Evolutionary conservation across 2,888 invertebrate genomes (phyloP).

Genomic region (Coecobrya sp.): DNA sequence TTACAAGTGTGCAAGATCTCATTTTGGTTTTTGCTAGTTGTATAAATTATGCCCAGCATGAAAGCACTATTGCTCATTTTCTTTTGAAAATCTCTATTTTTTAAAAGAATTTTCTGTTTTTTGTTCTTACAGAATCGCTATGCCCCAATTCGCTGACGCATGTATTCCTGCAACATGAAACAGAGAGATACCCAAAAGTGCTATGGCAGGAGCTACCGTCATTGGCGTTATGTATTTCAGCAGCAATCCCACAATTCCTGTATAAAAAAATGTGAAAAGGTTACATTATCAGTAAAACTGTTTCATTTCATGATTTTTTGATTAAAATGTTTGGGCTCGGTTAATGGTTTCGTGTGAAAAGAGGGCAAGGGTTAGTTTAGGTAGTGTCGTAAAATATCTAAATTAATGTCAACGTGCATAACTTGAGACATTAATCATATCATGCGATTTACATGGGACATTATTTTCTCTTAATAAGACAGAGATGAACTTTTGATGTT

Average conservation of each 20-base stretch:
- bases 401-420: conserved; percentile 38
- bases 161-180: conserved; percentile 94
- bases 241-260: conserved; percentile 92
- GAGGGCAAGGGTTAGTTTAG: conserved; percentile 18
- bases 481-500: neutral
- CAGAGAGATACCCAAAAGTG: conserved; percentile 94
- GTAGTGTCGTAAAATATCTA: conserved; percentile 8
- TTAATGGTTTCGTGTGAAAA: conserved; percentile 5
- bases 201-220: conserved; percentile 94
- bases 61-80: conserved; percentile 22
- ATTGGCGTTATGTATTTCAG: conserved; percentile 94
- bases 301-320: conserved; percentile 28
- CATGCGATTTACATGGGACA: neutral
- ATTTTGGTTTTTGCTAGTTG: neutral
- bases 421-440: neutral
- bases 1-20: neutral
- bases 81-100: neutral
- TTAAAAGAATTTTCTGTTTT: neutral
- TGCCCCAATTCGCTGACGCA: conserved; percentile 95
- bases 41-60: neutral
- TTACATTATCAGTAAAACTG: conserved; percentile 31
- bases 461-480: neutral
- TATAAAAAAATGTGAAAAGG: conserved; percentile 5
- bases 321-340: neutral
- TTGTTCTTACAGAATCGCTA: conserved; percentile 91